These are phyloP conservation scores for Chelonoidis abingdonii DNA, from an alignment of 2,113 vertebrate species.

Conservation along the genomic window DNA sequence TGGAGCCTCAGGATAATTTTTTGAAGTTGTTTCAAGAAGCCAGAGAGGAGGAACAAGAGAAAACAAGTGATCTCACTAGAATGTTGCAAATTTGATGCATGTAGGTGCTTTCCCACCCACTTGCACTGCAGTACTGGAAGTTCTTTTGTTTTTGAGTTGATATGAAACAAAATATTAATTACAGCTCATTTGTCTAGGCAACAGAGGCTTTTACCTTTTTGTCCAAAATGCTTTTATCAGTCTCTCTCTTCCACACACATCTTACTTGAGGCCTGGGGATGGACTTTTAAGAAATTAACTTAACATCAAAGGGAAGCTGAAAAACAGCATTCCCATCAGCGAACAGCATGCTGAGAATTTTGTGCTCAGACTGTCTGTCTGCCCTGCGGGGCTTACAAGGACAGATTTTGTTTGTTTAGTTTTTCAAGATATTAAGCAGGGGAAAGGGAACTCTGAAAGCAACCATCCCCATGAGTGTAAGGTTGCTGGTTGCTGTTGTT, in stretches of 20 bases:
- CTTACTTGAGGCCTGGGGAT: neutral
- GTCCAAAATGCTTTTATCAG: neutral
- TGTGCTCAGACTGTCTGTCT: conserved; percentile 2
- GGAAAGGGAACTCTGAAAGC: neutral
- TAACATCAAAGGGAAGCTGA: neutral
- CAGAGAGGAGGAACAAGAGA: neutral
- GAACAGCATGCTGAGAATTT: neutral
- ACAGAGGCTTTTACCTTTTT: neutral
- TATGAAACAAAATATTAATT: neutral
- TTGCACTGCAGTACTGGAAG: neutral
- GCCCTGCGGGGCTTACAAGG: neutral
- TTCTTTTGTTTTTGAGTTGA: neutral
- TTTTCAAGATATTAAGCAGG: conserved; percentile 3
- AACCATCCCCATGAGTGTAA: neutral
- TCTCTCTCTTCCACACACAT: neutral
- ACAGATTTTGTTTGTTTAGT: neutral
- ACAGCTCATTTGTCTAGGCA: neutral
- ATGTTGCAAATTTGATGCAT: neutral
- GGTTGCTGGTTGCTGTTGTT: neutral
- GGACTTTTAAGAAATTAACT: conserved; percentile 7
- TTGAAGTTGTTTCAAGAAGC: neutral
- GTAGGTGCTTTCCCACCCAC: fast-evolving
- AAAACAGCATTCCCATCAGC: neutral
- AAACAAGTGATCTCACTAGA: neutral
- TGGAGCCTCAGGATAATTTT: neutral